These are phyloP conservation scores for Thymallus thymallus DNA, from an alignment of 2,113 vertebrate genomes.

Conservation along the genomic window DNA sequence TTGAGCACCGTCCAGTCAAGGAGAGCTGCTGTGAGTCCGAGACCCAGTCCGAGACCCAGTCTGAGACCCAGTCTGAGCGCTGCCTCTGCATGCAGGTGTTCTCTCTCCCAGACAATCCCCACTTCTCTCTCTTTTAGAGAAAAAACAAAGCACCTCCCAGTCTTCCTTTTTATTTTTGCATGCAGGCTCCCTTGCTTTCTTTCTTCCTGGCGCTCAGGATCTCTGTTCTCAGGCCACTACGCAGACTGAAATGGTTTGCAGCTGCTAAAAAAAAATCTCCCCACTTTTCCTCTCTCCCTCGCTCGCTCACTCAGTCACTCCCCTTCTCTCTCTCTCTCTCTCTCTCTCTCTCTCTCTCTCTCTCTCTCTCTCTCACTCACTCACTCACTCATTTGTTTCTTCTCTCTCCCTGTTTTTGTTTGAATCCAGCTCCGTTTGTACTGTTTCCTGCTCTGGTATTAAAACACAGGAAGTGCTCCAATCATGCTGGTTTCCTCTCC, in stretches of 20 bases:
- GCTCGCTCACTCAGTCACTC: constrained; percentile 60
- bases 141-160: constrained; percentile 63
- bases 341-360: constrained; percentile 12
- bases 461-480: constrained; percentile 82
- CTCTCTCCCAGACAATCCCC: constrained; percentile 59
- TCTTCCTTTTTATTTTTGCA: constrained; percentile 35
- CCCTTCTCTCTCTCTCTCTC: constrained; percentile 13
- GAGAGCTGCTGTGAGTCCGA: constrained; percentile 58
- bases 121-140: constrained; percentile 30
- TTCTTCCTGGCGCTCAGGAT: neutral
- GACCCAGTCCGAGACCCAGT: constrained; percentile 62
- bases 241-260: constrained; percentile 80
- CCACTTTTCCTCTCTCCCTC: constrained; percentile 49
- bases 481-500: constrained; percentile 74
- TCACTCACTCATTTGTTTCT: constrained; percentile 19
- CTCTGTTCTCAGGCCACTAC: too few species aligned
- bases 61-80: constrained; percentile 45
- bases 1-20: constrained; percentile 55
- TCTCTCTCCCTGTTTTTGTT: constrained; percentile 75
- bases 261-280: constrained; percentile 79
- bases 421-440: constrained; percentile 82
- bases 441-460: constrained; percentile 80
- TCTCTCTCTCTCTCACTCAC: constrained; percentile 17
- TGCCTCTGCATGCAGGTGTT: constrained; percentile 2
- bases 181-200: constrained; percentile 34